Evolutionary conservation across 2,888 invertebrate genomes (phyloP).

Genomic region (Ectemnius continuus): DNA sequence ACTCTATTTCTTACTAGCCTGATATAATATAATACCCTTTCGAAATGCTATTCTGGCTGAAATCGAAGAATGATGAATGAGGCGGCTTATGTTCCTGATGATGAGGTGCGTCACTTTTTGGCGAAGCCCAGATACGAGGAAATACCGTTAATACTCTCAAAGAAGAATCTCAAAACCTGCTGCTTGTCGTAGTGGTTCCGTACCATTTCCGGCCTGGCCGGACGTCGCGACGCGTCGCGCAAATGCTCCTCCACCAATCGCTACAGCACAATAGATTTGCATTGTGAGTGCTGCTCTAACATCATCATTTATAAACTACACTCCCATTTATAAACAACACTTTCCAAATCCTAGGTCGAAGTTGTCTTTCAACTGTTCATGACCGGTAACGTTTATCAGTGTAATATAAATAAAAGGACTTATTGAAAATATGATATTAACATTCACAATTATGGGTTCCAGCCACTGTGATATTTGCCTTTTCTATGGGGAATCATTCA

Average conservation of each 20-base stretch:
- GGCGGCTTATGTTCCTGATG: conserved; percentile 23
- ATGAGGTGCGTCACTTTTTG: conserved; percentile 55
- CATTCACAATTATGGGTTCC: too few relatives aligned
- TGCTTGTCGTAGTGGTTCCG: conserved; percentile 53
- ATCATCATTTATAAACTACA: conserved; percentile 1
- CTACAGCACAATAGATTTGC: conserved; percentile 62
- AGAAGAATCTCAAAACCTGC: conserved; percentile 63
- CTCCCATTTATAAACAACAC: neutral
- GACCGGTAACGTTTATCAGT: too few relatives aligned
- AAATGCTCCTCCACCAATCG: conserved; percentile 61
- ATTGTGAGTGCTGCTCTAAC: conserved; percentile 45
- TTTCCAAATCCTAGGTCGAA: too few relatives aligned
- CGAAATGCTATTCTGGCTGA: neutral
- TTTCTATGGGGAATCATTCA: too few relatives aligned
- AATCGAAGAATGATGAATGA: conserved; percentile 24
- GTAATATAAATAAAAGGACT: too few relatives aligned
- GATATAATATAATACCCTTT: neutral
- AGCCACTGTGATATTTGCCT: too few relatives aligned
- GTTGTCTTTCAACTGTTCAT: too few relatives aligned
- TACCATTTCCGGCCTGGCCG: conserved; percentile 50
- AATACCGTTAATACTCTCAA: conserved; percentile 65
- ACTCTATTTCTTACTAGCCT: neutral
- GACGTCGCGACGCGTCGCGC: conserved; percentile 52
- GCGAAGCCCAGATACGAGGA: conserved; percentile 64
- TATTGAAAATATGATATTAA: too few relatives aligned